A percentile compares a stretch with the other conserved stretches of the same genome.
These are phyloP conservation scores for Eumerus sabulonum DNA, from an alignment of 2,888 invertebrate genomes.

Conservation along the genomic window DNA sequence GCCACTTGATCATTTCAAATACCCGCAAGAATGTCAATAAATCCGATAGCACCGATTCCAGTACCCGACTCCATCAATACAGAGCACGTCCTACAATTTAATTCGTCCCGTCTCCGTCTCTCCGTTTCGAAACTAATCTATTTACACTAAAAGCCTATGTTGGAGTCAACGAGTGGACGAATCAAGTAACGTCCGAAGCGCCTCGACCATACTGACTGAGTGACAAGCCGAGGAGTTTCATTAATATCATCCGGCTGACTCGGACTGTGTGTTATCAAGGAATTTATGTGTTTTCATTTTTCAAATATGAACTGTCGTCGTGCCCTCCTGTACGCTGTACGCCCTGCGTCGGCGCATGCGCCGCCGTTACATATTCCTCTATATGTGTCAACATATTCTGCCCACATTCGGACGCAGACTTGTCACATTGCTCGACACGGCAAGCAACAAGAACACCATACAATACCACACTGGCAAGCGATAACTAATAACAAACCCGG, in stretches of 20 bases:
- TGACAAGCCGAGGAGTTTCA: constrained; percentile 51
- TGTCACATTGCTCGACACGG: constrained; percentile 46
- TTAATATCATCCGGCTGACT: constrained; percentile 45
- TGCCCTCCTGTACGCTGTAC: constrained; percentile 28
- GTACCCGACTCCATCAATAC: constrained; percentile 47
- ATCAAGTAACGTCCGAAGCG: constrained; percentile 13
- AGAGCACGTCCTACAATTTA: constrained; percentile 66
- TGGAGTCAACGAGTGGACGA: constrained; percentile 37
- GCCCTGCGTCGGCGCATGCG: constrained; percentile 1
- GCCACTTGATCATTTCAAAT: constrained; percentile 50
- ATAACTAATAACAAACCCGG: constrained; percentile 30
- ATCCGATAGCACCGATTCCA: constrained; percentile 25
- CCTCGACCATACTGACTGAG: constrained; percentile 29
- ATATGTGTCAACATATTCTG: constrained; percentile 64
- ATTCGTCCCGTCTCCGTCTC: constrained; percentile 27
- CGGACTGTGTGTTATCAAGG: constrained; percentile 47
- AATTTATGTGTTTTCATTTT: constrained; percentile 68
- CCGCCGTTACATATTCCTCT: constrained; percentile 4
- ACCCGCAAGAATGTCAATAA: constrained; percentile 56
- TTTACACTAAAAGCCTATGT: constrained; percentile 68
- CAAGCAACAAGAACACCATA: constrained; percentile 29
- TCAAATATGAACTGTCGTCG: constrained; percentile 64
- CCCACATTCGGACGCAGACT: constrained; percentile 63
- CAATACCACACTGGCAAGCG: constrained; percentile 1
- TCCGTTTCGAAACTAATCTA: constrained; percentile 47